Base-by-base conservation (phyloP, 1,140 invertebrate genomes). In the Drosophila rhopaloa region DNA sequence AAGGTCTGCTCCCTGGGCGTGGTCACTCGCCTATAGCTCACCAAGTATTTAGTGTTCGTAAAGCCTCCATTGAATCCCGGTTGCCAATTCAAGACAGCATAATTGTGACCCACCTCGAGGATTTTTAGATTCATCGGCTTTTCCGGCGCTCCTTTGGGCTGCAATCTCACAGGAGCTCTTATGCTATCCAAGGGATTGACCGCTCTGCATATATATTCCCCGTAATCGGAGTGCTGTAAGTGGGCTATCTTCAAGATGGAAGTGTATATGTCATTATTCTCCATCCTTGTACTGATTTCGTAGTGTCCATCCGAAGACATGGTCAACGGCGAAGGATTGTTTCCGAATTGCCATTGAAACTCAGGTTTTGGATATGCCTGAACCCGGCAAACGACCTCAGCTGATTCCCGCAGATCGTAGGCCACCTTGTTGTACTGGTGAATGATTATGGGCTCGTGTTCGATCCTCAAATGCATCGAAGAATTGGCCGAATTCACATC, bases 351-450 rank as follows among this genome's bases (percentile, higher is more conserved):
- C 97, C 97, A 98, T 80, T 98, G 97, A 89, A 98, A 98, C 83
- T 97, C 96, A 0, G 97, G 97, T 79, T 96, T 96, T 0, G 97
- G 98, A 93, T 97, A 98, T 0, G 97, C 97, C 89, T 98, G 97
- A 4, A 98, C 97, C 81, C 96, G 95, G 91, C 98, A 98, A 5
- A 96, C 94, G 5, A 98, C 95, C 86, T 97, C 95, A 0, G 97
- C 97, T 0, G 95, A 96, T 86, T 98, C 97, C 14, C 94, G 93
- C 1, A 97, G 72, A 92, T 98, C 97, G 81, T 96, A 97, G 9
- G 97, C 97, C 0, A 98, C 97, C 92, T 98, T 97, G 56, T 96
- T 97, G 82, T 97, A 96, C 65, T 96, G 95, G 90, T 97, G 96
- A 4, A 97, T 93, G 5, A 96, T 94, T 71, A 98, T 97, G 0